Base-by-base conservation (phyloP, 2,797 vertebrate genomes). In the Cirrhinus mrigala region DNA sequence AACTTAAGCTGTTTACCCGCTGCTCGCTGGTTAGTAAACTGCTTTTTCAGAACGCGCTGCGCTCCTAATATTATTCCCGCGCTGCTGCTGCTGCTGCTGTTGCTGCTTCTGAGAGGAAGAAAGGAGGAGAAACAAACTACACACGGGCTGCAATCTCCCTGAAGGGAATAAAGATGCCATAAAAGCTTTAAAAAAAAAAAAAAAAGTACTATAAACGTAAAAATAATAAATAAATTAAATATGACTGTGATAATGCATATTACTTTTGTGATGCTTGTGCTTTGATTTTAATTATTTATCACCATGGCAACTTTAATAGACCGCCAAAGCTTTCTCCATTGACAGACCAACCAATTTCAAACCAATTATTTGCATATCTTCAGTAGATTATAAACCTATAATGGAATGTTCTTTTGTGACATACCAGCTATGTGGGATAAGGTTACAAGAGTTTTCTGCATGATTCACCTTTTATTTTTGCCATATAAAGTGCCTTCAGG, bases 81-180 rank as follows among this genome's bases (percentile, higher is more conserved):
- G 50, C 74, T 18, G 33, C 62, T 33, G 60, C 46, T 29, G 48
- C 76, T 79, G 8, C 62, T 52, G 60, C 46, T 29, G 29, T 40
- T 79, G 9, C 33, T 56, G 9, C 29, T 52, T 12, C 18, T 18
- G 60, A 66, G 46, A 66, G 79, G n/a, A 56, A 73, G 20, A 29
- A 60, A 79, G 82, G 73, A 77, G 82, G 73, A 68, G 62, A 77
- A 56, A 24, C 56, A 16, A 58, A 48, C 44, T 24, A 29, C 56
- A 76, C 58, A 69, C n/a, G 4, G 27, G 12, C 62, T 78, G 58
- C 81, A 2, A 33, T 60, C 24, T 16, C 18, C 40, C 69, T 22
- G 11, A 66, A 27, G 11, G 10, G 3, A 52, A 29, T 22, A n/a
- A 40, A 24, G 3, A 78, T 16, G 7, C 60, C 24, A 64, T 7